These are phyloP conservation scores for Manduca sexta DNA, from an alignment of 1,140 invertebrate genomes.

Conservation along the genomic window DNA sequence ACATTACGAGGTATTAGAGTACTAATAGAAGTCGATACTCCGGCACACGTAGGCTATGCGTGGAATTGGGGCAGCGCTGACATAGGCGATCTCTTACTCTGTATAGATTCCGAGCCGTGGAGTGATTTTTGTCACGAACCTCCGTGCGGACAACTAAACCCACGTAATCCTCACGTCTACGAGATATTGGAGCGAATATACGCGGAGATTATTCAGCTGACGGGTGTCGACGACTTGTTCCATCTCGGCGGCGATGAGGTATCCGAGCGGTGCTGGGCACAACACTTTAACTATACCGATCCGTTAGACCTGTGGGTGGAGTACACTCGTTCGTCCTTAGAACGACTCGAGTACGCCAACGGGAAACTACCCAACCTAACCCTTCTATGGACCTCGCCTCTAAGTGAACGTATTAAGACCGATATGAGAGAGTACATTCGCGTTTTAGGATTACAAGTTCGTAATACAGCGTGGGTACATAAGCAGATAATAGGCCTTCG, in stretches of 20 bases:
- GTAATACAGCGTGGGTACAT: constrained; percentile 81
- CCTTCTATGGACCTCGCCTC: constrained; percentile 83
- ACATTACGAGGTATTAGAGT: constrained; percentile 80
- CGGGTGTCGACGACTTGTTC: constrained; percentile 78
- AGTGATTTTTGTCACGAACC: constrained; percentile 82
- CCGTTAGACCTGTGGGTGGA: constrained; percentile 81
- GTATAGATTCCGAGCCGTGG: constrained; percentile 82
- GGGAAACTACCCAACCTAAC: constrained; percentile 76
- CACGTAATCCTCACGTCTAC: constrained; percentile 80
- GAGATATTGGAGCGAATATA: constrained; percentile 78
- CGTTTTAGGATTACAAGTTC: constrained; percentile 70
- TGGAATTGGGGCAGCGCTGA: constrained; percentile 81
- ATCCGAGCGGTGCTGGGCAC: constrained; percentile 74
- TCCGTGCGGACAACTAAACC: constrained; percentile 85
- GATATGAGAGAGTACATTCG: constrained; percentile 75
- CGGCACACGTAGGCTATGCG: constrained; percentile 83
- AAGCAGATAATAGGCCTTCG: constrained; percentile 79
- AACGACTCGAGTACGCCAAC: constrained; percentile 76
- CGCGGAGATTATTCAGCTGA: constrained; percentile 77
- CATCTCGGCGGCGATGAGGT: constrained; percentile 89
- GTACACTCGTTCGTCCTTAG: constrained; percentile 77
- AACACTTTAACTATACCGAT: constrained; percentile 78
- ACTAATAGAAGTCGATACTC: constrained; percentile 82
- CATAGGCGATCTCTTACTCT: constrained; percentile 77
- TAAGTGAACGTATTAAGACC: constrained; percentile 81